Conservation (phyloP, 1,140 invertebrate species). For the Macrobrachium nipponense region DNA sequence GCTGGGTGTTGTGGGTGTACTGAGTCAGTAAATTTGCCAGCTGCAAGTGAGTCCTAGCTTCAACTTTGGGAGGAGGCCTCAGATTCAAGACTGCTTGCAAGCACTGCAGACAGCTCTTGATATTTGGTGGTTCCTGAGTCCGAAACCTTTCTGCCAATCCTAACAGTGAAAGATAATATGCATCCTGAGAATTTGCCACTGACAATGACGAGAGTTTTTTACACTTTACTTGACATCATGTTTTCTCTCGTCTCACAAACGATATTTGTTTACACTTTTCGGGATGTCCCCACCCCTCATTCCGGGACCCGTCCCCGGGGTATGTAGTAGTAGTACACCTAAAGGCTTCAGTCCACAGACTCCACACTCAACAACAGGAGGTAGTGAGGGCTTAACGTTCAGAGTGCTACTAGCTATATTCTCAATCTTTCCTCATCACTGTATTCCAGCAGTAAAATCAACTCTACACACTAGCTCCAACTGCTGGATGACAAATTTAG, state of each 20-base stretch:
- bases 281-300: no score
- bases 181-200: constrained; percentile 78
- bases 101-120: constrained; percentile 96
- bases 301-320: no score
- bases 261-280: not conserved
- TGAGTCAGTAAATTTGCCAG: constrained; percentile 92
- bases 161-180: constrained; percentile 94
- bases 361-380: no score
- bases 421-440: no score
- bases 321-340: no score
- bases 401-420: no score
- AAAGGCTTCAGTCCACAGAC: no score
- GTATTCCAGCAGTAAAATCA: no score
- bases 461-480: no score
- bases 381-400: no score
- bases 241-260: no score
- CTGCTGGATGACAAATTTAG: no score
- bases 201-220: not conserved
- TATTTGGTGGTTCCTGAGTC: constrained; percentile 93
- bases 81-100: constrained; percentile 95
- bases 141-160: constrained; percentile 96
- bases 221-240: not conserved
- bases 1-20: constrained; percentile 94
- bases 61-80: constrained; percentile 90
- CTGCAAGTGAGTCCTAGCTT: constrained; percentile 95